phyloP scores from a whole-genome alignment of 2,888 invertebrate genomes.

The Hydriomena furcata region DNA sequence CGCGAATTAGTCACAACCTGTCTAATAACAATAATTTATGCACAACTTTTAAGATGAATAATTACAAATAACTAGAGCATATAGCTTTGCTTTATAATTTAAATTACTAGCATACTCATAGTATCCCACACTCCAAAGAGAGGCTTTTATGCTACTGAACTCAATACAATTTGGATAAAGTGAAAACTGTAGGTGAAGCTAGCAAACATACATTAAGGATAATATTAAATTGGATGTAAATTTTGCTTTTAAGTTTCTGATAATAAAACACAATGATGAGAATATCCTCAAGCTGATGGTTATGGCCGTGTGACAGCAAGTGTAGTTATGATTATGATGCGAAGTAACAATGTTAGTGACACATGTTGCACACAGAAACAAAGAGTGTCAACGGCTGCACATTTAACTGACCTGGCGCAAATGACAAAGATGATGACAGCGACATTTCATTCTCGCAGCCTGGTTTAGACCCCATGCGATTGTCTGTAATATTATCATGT shows the following conservation, averaged over 20 bases:
- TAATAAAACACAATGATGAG: conserved; percentile 39
- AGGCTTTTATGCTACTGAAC: conserved; percentile 2
- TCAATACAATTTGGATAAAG: background rate
- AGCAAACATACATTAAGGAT: conserved; percentile 20
- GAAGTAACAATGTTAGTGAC: conserved; percentile 73
- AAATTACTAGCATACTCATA: too few species aligned
- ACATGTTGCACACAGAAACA: conserved; percentile 77
- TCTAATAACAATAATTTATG: background rate
- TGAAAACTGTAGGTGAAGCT: conserved; percentile 20
- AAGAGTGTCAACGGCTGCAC: conserved; percentile 73
- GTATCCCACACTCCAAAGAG: too few species aligned
- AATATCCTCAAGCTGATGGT: conserved; percentile 50
- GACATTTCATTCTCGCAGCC: conserved; percentile 81
- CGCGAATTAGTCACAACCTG: too few species aligned
- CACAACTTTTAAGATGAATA: background rate
- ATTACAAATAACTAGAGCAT: background rate
- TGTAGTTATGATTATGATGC: conserved; percentile 46
- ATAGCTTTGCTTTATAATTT: too few species aligned
- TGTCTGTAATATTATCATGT: conserved; percentile 78
- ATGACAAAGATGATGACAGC: conserved; percentile 80
- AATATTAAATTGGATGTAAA: conserved; percentile 5
- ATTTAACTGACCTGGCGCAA: conserved; percentile 82
- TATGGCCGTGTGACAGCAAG: conserved; percentile 51
- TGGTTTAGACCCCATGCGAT: conserved; percentile 80
- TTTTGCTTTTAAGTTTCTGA: conserved; percentile 15